These are phyloP conservation scores for Sebastes hubbsi DNA, from an alignment of 2,797 vertebrate species.

Conservation along the genomic window DNA sequence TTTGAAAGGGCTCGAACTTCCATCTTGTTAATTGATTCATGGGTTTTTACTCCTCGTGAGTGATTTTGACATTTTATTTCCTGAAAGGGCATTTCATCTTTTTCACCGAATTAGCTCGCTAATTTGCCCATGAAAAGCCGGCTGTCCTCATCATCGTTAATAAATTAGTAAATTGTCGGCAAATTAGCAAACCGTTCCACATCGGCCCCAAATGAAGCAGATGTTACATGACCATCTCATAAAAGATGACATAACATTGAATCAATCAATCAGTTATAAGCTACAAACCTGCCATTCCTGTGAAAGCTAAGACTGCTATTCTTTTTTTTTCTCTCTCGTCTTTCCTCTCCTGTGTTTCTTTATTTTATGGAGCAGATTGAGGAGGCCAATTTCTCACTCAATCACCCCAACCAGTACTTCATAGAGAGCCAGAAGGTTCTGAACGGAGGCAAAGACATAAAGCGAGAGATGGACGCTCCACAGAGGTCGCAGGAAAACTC, in stretches of 20 bases:
- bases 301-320: background rate
- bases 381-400: conserved; percentile 92
- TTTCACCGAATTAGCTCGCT: conserved; percentile 6
- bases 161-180: conserved; percentile 7
- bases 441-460: conserved; percentile 85
- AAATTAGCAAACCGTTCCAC: conserved; percentile 10
- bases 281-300: background rate
- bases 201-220: background rate
- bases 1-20: background rate
- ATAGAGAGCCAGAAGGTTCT: conserved; percentile 91
- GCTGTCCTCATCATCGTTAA: conserved; percentile 24
- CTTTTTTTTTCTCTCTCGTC: background rate
- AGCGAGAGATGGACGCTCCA: conserved; percentile 81
- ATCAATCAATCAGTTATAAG: background rate
- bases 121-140: conserved; percentile 22
- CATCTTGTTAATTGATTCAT: conserved; percentile 33
- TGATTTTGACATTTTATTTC: conserved; percentile 60
- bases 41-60: conserved; percentile 39
- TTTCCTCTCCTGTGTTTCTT: background rate
- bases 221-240: conserved; percentile 1
- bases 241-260: conserved; percentile 8
- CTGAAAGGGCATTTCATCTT: conserved; percentile 46
- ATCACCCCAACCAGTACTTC: conserved; percentile 98
- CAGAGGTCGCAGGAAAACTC: conserved; percentile 70
- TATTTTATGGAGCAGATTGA: conserved; percentile 82